These are phyloP conservation scores for Phoxinus phoxinus DNA, from an alignment of 2,113 vertebrate genomes.

Conservation along the genomic window DNA sequence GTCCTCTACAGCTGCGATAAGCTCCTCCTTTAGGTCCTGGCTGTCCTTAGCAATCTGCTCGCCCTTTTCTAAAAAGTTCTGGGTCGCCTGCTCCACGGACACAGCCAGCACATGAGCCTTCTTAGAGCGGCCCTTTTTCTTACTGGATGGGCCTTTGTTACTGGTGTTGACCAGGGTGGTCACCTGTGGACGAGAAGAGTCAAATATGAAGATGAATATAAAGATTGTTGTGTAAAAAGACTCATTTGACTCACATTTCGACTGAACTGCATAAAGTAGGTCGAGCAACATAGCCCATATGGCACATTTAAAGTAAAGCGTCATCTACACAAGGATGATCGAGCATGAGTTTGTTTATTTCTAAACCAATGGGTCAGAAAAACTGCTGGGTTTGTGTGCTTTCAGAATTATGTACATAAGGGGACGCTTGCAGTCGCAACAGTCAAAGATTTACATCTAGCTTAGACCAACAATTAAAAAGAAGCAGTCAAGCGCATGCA, in stretches of 20 bases:
- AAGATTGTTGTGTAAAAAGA: not conserved
- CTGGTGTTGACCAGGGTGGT: slow-evolving; percentile 98
- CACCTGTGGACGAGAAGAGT: slow-evolving; percentile 76
- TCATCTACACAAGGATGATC: not conserved
- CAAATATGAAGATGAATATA: not conserved
- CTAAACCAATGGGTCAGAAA: not conserved
- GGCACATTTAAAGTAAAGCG: not conserved
- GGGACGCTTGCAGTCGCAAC: not conserved
- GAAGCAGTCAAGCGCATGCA: not conserved
- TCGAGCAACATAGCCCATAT: not conserved
- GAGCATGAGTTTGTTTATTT: not conserved
- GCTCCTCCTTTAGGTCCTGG: slow-evolving; percentile 95
- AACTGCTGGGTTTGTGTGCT: not conserved
- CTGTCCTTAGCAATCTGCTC: slow-evolving; percentile 98
- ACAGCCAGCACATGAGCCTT: slow-evolving; percentile 97
- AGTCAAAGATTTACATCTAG: not conserved
- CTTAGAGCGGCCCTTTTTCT: slow-evolving; percentile 99
- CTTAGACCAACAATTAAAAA: not conserved
- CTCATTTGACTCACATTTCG: not conserved
- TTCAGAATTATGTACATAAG: not conserved
- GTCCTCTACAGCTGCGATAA: slow-evolving; percentile 94
- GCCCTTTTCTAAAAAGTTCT: slow-evolving; percentile 97
- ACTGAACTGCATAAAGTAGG: not conserved
- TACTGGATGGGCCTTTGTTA: slow-evolving; percentile 95
- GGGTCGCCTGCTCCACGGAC: slow-evolving; percentile 96